Evolutionary conservation across 2,113 vertebrate species (phyloP).

Genomic region (Tragelaphus imberbis): DNA sequence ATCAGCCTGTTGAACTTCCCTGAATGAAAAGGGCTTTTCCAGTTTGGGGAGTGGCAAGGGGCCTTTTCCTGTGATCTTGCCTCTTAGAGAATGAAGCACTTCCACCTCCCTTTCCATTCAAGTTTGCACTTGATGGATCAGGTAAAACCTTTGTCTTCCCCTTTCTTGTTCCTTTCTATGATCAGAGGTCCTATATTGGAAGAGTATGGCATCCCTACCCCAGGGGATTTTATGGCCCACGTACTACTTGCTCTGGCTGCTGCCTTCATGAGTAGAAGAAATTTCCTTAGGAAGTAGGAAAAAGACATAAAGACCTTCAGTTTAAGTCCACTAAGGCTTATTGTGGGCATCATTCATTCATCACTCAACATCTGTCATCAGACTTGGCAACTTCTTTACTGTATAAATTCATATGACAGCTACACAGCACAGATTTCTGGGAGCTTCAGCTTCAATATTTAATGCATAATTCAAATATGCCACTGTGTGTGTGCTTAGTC

Average conservation of each 20-base stretch:
- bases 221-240: neutral
- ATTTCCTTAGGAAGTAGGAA: neutral
- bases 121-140: too few species aligned
- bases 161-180: neutral
- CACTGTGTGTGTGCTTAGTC: neutral
- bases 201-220: neutral
- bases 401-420: neutral
- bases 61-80: neutral
- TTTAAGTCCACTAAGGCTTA: neutral
- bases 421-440: neutral
- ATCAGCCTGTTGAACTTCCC: neutral
- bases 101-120: neutral
- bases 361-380: neutral
- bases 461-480: neutral
- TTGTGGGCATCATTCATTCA: neutral
- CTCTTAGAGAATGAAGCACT: neutral
- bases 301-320: neutral
- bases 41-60: neutral
- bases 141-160: neutral
- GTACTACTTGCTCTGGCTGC: neutral
- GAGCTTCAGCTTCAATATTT: neutral
- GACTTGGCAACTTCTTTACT: neutral
- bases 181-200: neutral
- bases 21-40: neutral
- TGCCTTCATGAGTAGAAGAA: neutral